A percentile compares a stretch with the other conserved stretches of the same genome.
Conservation (phyloP, 2,113 vertebrate species). For the Cyanocitta stelleri region DNA sequence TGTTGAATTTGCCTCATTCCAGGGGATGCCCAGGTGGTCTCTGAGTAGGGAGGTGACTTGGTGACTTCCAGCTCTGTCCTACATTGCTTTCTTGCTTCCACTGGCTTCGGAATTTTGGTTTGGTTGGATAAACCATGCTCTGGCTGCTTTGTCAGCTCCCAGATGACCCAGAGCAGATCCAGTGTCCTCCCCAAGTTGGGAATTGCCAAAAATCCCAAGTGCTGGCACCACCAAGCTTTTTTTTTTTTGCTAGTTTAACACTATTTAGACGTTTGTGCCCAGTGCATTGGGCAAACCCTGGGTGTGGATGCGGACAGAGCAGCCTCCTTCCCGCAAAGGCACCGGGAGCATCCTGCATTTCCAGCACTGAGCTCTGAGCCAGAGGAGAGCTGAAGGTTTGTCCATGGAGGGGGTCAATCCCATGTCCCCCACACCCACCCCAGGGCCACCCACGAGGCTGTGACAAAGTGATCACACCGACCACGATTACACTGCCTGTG, state of each 20-base stretch:
- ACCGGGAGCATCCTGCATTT: background rate
- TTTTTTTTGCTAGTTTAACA: background rate
- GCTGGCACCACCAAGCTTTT: accelerated
- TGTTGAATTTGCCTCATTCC: background rate
- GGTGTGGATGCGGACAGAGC: accelerated
- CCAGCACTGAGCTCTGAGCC: background rate
- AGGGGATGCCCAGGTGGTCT: background rate
- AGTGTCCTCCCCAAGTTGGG: accelerated
- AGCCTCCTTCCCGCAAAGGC: background rate
- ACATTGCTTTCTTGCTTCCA: accelerated
- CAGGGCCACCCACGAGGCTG: accelerated
- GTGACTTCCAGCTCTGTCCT: background rate
- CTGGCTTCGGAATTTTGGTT: background rate
- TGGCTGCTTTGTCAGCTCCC: background rate
- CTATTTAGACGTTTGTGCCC: background rate
- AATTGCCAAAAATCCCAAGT: background rate
- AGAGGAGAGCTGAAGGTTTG: background rate
- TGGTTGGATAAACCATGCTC: background rate
- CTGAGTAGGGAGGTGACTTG: background rate
- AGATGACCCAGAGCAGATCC: background rate
- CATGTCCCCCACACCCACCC: accelerated
- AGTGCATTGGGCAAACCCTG: background rate
- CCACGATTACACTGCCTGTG: background rate
- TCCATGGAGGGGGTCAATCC: background rate
- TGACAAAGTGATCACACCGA: background rate